Base-by-base conservation (phyloP, 2,113 vertebrate species). In the Phalacrocorax carbo region DNA sequence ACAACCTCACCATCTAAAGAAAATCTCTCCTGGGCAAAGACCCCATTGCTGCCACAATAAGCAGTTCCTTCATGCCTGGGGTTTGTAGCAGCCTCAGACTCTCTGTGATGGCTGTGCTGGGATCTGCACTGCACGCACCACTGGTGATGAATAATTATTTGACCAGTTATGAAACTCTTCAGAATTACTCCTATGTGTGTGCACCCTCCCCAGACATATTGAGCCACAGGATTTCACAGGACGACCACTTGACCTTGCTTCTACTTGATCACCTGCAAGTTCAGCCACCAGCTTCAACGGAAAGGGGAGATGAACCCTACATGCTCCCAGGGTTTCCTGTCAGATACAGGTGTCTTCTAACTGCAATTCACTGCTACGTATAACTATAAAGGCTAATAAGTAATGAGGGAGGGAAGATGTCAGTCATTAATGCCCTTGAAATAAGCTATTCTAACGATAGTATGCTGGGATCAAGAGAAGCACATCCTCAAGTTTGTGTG, bases 1-100 rank as follows among this genome's bases (percentile, higher is more conserved):
- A 94, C 40, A 90, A n/a, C 57, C 64, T 95, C 71, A 42, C 27
- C 4, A 2, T 66, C 58, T 58, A 90, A 81, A 87, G 70, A 40
- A 91, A 92, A 71, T 58, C 17, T 62, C 42, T 73, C 44, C 68
- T 3, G 1, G 49, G 46, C 34, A 90, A 85, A 90, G 79, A 65
- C 48, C 0, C 0, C 1, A 2, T 16, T 1, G 0, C 54, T 80
- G 49, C n/a, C 6, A 4, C 0, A 0, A 52, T 18, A 58, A 65
- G 62, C 1, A 2, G 52, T 18, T 65, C 62, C 34, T 68, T 89
- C 23, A 11, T 49, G 62, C 49, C 49, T 3, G 7, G 36, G 30
- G 36, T 62, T 40, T 80, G 73, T 6, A 8, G 44, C 40, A 79
- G 66, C n/a, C 51, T 82, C 40, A 13, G 49, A 69, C 58, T 70